These are phyloP conservation scores for Dicranocentrus wangi DNA, from an alignment of 2,888 invertebrate genomes.

Conservation along the genomic window DNA sequence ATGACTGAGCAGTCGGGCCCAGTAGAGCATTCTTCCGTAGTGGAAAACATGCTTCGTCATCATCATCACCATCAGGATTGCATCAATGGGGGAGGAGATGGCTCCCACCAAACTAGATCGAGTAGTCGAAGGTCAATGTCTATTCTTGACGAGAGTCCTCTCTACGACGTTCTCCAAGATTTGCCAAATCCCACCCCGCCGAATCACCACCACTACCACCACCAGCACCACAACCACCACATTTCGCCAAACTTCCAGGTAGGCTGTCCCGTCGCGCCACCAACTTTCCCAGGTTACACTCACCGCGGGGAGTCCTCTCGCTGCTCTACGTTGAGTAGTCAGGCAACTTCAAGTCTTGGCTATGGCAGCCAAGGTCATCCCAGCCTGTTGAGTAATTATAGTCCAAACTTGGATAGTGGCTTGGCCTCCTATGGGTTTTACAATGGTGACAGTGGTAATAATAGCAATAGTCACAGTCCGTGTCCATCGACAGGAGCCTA, in stretches of 20 bases:
- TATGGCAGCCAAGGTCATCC: slow-evolving; percentile 71
- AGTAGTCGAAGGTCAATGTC: slow-evolving; percentile 66
- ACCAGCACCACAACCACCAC: slow-evolving; percentile 22
- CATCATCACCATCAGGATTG: slow-evolving; percentile 32
- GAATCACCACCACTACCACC: slow-evolving; percentile 3
- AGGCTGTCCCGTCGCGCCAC: slow-evolving; percentile 47
- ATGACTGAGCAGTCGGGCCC: slow-evolving; percentile 23
- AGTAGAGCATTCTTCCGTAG: slow-evolving; percentile 24
- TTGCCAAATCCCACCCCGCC: neutral
- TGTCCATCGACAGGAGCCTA: slow-evolving; percentile 48
- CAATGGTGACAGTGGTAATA: slow-evolving; percentile 43
- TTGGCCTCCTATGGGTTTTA: slow-evolving; percentile 41
- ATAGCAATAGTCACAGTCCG: slow-evolving; percentile 67
- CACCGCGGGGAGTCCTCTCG: slow-evolving; percentile 66
- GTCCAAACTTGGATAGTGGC: slow-evolving; percentile 44
- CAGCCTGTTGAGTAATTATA: slow-evolving; percentile 46
- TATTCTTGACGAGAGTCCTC: slow-evolving; percentile 56
- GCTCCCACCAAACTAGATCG: slow-evolving; percentile 63
- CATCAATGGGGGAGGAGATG: slow-evolving; percentile 51
- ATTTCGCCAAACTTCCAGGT: slow-evolving; percentile 52
- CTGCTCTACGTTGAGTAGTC: slow-evolving; percentile 71
- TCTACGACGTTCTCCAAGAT: slow-evolving; percentile 60
- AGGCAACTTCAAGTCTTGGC: slow-evolving; percentile 69
- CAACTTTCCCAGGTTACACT: slow-evolving; percentile 53
- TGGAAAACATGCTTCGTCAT: slow-evolving; percentile 20